Conservation (phyloP, 2,113 vertebrate genomes). For the Hemibagrus wyckioides region DNA sequence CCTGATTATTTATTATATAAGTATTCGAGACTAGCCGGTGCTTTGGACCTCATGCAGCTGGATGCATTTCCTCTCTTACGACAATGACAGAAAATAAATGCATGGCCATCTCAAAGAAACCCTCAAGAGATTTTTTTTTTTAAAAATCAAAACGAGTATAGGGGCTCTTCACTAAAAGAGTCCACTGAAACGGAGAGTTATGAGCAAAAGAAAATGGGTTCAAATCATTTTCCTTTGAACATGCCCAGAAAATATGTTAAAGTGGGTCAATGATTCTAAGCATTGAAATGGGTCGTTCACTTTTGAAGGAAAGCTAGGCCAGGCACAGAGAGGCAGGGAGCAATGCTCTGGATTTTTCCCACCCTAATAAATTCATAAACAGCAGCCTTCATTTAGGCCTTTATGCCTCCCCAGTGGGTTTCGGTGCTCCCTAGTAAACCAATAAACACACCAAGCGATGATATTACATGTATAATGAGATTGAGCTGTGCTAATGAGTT, state of each 20-base stretch:
- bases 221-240: conserved; percentile 24
- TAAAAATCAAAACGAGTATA: background rate
- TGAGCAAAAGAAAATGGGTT: conserved; percentile 22
- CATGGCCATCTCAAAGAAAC: conserved; percentile 1
- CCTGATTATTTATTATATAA: background rate
- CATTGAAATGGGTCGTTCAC: conserved; percentile 46
- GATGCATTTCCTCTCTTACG: background rate
- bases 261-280: conserved; percentile 45
- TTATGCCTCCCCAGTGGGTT: conserved; percentile 21
- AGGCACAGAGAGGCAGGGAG: conserved; percentile 7
- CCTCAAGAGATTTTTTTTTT: conserved; percentile 16
- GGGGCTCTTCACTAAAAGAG: conserved; percentile 16
- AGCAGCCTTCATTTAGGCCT: background rate
- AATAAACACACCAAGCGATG: conserved; percentile 60
- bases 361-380: conserved; percentile 20
- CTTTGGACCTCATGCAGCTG: background rate
- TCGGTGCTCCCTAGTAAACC: conserved; percentile 55
- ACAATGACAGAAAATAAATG: background rate
- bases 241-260: conserved; percentile 34
- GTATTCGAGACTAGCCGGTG: background rate
- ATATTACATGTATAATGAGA: conserved; percentile 64
- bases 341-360: conserved; percentile 20
- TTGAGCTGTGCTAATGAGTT: conserved; percentile 65
- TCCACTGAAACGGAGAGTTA: conserved; percentile 14
- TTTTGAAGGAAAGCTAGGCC: conserved; percentile 43